Evolutionary conservation across 2,113 vertebrate genomes (phyloP).

Genomic region (Strix uralensis): DNA sequence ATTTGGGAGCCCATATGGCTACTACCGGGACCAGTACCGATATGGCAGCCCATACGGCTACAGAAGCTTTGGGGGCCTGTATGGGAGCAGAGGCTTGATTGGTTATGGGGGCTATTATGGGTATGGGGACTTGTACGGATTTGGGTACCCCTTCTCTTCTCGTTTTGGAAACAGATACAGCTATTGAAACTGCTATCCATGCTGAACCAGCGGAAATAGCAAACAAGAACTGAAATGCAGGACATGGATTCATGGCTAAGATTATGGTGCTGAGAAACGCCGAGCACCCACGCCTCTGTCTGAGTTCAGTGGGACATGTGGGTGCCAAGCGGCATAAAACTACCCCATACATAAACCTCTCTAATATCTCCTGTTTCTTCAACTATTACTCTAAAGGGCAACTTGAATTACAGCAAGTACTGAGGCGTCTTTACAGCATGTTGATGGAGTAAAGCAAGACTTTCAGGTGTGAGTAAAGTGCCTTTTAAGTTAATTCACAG

Average conservation of each 20-base stretch:
- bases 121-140: background rate
- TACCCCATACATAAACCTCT: background rate
- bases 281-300: rapidly evolving
- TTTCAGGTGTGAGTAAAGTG: background rate
- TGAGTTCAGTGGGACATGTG: background rate
- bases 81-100: background rate
- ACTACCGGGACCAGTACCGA: background rate
- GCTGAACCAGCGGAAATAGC: background rate
- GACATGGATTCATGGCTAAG: rapidly evolving
- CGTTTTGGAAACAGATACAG: background rate
- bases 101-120: background rate
- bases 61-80: background rate
- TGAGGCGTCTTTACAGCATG: background rate
- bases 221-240: background rate
- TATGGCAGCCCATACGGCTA: background rate
- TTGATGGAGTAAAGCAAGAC: background rate
- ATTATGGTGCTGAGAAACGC: background rate
- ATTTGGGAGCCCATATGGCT: background rate
- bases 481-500: background rate
- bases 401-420: background rate
- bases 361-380: background rate
- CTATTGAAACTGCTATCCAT: background rate
- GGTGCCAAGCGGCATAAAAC: background rate
- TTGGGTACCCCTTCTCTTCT: background rate
- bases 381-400: background rate